phyloP scores from a whole-genome alignment of 2,888 invertebrate species.

The Criorhina ranunculi region DNA sequence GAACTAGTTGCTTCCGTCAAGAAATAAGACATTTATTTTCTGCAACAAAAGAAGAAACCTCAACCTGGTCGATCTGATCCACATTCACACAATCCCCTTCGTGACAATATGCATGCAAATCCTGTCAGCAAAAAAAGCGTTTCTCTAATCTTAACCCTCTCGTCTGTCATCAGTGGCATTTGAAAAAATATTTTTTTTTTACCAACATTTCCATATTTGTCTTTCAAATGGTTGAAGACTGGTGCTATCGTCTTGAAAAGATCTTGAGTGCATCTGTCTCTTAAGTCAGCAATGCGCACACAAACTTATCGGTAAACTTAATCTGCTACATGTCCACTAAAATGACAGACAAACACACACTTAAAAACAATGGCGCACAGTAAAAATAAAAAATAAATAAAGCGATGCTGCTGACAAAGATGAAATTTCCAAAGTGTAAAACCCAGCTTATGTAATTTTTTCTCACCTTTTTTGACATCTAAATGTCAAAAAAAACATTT shows the following conservation, averaged over 20 bases:
- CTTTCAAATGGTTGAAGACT: constrained; percentile 26
- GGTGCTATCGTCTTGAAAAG: constrained; percentile 21
- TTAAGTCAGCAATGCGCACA: not conserved
- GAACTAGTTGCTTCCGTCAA: too few relatives aligned
- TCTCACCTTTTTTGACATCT: constrained; percentile 14
- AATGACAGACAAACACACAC: constrained; percentile 11
- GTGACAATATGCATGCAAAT: not conserved
- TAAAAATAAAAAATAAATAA: constrained; percentile 15
- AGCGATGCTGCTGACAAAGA: constrained; percentile 11
- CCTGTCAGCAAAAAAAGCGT: constrained; percentile 20
- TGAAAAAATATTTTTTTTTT: not conserved
- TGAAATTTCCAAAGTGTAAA: constrained; percentile 41
- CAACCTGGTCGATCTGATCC: not conserved
- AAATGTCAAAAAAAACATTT: constrained; percentile 28
- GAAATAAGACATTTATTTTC: too few relatives aligned
- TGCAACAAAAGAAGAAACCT: not conserved
- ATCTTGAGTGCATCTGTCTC: not conserved
- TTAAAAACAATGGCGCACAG: constrained; percentile 1
- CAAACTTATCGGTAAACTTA: constrained; percentile 13
- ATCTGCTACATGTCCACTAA: constrained; percentile 7
- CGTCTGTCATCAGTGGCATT: constrained; percentile 12
- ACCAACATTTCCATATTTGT: not conserved
- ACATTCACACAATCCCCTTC: constrained; percentile 1
- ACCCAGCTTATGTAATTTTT: not conserved
- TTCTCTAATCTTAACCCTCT: not conserved